Conservation (phyloP, 2,113 vertebrate species). For the Cynocephalus volans region DNA sequence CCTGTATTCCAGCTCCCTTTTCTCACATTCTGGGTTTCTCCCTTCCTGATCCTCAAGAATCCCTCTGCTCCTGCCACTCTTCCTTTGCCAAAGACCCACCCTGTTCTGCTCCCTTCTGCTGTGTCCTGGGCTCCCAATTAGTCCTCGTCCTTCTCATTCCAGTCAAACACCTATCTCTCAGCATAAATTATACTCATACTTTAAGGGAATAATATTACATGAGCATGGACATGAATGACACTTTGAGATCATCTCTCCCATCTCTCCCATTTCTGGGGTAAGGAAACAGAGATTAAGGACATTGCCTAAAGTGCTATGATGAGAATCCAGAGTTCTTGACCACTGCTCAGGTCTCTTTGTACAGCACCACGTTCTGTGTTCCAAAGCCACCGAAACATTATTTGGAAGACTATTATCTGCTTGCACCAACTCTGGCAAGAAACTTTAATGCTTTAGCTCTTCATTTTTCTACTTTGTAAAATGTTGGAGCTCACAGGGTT, state of each 20-base stretch:
- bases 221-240: background rate
- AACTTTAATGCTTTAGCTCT: background rate
- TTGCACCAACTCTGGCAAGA: background rate
- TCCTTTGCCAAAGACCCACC: background rate
- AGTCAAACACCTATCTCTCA: background rate
- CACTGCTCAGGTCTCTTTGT: background rate
- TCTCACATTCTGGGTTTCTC: background rate
- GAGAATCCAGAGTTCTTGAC: background rate
- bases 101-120: background rate
- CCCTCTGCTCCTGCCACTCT: background rate
- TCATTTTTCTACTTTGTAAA: background rate
- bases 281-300: background rate
- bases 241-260: background rate
- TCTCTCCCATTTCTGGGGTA: background rate
- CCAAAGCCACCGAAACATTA: background rate
- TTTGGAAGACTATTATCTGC: background rate
- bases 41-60: background rate
- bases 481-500: background rate
- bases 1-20: background rate
- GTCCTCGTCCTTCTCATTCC: background rate
- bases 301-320: background rate
- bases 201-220: background rate
- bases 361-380: background rate
- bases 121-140: background rate
- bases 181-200: background rate